Evolutionary conservation across 2,888 invertebrate genomes (phyloP), one percentile per base, ranked within the genome.

Genomic region (Drosophila differens): DNA sequence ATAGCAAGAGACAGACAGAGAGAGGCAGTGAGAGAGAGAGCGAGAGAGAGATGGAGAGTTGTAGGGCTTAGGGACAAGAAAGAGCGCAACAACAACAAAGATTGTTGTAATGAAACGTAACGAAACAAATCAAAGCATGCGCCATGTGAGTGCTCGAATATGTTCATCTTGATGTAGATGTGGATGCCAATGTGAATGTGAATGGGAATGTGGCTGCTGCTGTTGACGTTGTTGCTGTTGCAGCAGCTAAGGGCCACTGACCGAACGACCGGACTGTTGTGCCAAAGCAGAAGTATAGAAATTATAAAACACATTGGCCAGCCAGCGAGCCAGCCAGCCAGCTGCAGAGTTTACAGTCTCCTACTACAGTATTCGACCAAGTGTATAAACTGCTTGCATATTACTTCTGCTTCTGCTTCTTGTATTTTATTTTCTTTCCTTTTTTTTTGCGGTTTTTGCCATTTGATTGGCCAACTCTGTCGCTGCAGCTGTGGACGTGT

Each of bases 61-160:
- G 47, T 19, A 47, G 58, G 35, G 32, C 64, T 51, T 41, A 64
- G 59, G 55, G 58, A 49, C 9, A 61, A 14, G 39, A 53, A 57
- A 25, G 28, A 51, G 12, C 49, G 12, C 57, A 53, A 54, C 53
- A 41, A 41, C 22, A 33, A 41, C 59, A 39, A 79, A 66, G 86
- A 79, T 89, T 85, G 86, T 81, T 89, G 87, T 85, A 86, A 86
- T 86, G 85, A 89, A 86, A 86, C 85, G 89, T 86, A 86, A 77
- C 85, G 87, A 86, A 86, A 86, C 76, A 86, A 86, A 86, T 89
- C 89, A 86, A 86, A 89, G 89, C 89, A 68, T 89, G 87, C 77
- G 78, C 82, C 89, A 89, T 85, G 89, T 85, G 85, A 85, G 85
- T 76, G 78, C 71, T 77, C 70, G 85, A 68, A 89, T 84, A 89